Conservation (phyloP, 2,797 vertebrate species). For the Perodicticus potto region DNA sequence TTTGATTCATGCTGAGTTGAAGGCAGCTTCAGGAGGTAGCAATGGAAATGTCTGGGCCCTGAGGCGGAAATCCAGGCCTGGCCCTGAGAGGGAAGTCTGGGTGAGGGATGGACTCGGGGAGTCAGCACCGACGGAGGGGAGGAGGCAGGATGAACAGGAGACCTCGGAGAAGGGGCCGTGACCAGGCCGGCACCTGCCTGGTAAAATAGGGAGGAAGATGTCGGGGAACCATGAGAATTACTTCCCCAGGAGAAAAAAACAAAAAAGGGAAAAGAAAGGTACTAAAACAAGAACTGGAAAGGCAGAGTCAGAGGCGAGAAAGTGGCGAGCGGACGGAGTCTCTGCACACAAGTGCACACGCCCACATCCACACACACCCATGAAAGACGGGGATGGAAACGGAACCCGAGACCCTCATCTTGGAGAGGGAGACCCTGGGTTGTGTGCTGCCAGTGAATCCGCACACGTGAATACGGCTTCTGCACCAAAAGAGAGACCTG, state of each 20-base stretch:
- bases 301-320: not conserved
- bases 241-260: not conserved
- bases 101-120: not conserved
- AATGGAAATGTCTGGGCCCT: not conserved
- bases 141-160: not conserved
- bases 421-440: not conserved
- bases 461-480: not conserved
- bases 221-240: not conserved
- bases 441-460: not conserved
- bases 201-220: not conserved
- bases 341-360: not conserved
- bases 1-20: not conserved
- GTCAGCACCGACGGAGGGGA: no score
- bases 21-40: not conserved
- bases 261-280: not conserved
- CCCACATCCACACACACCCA: not conserved
- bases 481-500: not conserved
- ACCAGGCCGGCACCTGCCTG: not conserved
- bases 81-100: not conserved
- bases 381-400: not conserved
- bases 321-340: not conserved
- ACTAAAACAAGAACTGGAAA: not conserved
- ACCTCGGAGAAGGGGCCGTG: not conserved
- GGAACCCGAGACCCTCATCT: not conserved
- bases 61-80: not conserved